phyloP scores from a whole-genome alignment of 2,113 vertebrate genomes.

The Xenotilapia longispinis region DNA sequence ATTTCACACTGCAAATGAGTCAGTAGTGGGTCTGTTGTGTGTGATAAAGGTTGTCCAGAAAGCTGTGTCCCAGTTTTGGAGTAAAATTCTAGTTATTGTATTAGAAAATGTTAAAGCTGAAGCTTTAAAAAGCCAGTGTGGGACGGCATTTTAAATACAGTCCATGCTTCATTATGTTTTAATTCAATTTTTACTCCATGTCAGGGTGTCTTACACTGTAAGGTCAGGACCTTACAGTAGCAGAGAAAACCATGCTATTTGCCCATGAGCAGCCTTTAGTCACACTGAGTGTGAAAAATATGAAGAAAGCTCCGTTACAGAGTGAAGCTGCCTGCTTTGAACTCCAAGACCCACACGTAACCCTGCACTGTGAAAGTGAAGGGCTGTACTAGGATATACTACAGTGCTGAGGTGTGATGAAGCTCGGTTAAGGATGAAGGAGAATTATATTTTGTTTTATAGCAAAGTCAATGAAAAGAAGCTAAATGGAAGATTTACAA shows the following conservation, averaged over 20 bases:
- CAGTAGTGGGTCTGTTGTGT: not conserved
- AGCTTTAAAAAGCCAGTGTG: not conserved
- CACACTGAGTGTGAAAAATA: not conserved
- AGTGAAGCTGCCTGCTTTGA: not conserved
- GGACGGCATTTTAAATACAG: not conserved
- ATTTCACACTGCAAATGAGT: not conserved
- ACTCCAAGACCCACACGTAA: not conserved
- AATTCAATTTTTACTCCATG: not conserved
- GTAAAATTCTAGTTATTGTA: not conserved
- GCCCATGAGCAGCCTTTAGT: not conserved
- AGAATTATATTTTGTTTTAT: not conserved
- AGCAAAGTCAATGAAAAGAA: not conserved
- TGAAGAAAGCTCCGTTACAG: not conserved
- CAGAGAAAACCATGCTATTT: not conserved
- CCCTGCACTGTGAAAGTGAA: not conserved
- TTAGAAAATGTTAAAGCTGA: not conserved
- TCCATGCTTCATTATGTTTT: not conserved
- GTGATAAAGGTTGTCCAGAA: not conserved
- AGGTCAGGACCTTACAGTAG: not conserved
- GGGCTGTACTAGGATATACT: not conserved
- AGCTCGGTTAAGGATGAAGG: not conserved
- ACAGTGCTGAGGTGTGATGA: not conserved
- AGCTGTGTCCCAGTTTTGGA: not conserved
- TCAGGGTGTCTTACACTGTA: not conserved
- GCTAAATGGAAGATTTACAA: not conserved